Conservation (phyloP, 2,888 invertebrate species). For the Eilema caniola region DNA sequence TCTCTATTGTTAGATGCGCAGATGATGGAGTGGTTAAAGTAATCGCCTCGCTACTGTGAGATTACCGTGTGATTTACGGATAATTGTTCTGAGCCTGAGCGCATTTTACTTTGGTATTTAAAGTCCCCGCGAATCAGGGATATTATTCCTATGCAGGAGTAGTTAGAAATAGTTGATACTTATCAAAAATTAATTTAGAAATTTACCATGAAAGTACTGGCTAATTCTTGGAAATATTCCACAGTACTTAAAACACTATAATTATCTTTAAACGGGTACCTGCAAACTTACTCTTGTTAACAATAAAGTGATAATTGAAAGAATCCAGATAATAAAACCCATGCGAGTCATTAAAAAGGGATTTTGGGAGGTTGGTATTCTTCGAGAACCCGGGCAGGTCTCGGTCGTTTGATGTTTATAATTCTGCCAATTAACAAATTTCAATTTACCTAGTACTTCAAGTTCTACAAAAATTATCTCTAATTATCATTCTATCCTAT, state of each 20-base stretch:
- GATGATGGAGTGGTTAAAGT: conserved; percentile 4
- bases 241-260: not conserved
- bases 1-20: not conserved
- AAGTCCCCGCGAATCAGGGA: not conserved
- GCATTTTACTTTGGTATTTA: not conserved
- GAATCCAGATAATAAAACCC: not conserved
- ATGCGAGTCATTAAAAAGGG: not conserved
- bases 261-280: not conserved
- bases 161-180: not conserved
- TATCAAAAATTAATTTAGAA: too few relatives aligned
- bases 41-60: conserved; percentile 2
- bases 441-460: not conserved
- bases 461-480: not conserved
- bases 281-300: not conserved
- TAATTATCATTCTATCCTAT: not conserved
- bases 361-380: too few relatives aligned
- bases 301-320: not conserved
- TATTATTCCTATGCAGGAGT: not conserved
- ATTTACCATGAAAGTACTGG: too few relatives aligned
- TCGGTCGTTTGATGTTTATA: not conserved
- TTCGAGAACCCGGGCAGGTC: not conserved
- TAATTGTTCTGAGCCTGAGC: not conserved
- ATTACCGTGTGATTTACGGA: conserved; percentile 2
- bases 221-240: too few relatives aligned
- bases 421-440: not conserved